Evolutionary conservation across 2,888 invertebrate genomes (phyloP).

Genomic region (Boloria euphrosyne): DNA sequence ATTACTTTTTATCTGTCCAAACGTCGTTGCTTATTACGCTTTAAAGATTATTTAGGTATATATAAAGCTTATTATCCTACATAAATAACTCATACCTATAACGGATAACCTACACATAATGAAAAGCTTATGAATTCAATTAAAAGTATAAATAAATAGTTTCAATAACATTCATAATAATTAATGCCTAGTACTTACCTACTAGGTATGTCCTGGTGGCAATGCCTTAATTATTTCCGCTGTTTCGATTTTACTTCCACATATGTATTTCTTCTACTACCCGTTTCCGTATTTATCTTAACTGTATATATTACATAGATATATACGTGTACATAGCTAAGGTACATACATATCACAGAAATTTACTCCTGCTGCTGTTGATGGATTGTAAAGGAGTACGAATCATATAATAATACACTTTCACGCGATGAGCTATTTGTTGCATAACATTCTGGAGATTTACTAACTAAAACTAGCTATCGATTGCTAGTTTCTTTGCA

Average conservation of each 20-base stretch:
- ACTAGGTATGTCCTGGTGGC: not conserved
- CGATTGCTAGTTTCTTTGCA: slow-evolving; percentile 47
- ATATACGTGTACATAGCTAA: slow-evolving; percentile 1
- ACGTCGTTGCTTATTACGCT: too few species aligned
- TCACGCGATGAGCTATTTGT: slow-evolving; percentile 44
- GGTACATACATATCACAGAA: not conserved
- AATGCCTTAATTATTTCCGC: slow-evolving; percentile 28
- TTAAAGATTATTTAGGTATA: too few species aligned
- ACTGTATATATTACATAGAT: not conserved
- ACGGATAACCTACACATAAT: too few species aligned
- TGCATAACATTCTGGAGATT: slow-evolving; percentile 48
- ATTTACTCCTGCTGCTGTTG: not conserved
- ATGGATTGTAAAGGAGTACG: slow-evolving; percentile 26
- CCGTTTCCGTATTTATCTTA: slow-evolving; percentile 25
- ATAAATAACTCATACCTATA: too few species aligned
- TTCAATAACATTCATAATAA: not conserved
- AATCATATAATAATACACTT: slow-evolving; percentile 43
- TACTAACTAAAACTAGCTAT: slow-evolving; percentile 50
- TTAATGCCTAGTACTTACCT: slow-evolving; percentile 4
- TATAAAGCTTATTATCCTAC: too few species aligned
- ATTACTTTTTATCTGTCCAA: too few species aligned
- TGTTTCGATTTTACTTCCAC: slow-evolving; percentile 31
- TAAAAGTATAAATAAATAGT: not conserved
- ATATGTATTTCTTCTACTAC: slow-evolving; percentile 19
- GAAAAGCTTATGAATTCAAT: not conserved